These are phyloP conservation scores for Xiphydria camelus DNA, from an alignment of 2,888 invertebrate genomes.

Conservation along the genomic window DNA sequence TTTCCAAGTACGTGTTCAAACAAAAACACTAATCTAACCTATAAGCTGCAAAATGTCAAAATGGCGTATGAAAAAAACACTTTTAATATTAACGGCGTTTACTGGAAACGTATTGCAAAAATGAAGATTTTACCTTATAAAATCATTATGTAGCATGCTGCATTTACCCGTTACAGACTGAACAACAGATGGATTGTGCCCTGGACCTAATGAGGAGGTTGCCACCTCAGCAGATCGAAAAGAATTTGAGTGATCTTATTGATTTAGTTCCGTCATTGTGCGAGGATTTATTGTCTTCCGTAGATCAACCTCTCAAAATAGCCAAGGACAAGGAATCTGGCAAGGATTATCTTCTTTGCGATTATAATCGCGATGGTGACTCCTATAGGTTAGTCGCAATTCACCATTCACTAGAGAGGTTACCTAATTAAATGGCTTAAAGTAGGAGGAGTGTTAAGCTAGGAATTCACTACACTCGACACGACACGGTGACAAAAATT, in stretches of 20 bases:
- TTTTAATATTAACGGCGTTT: constrained; percentile 6
- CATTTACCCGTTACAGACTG: constrained; percentile 76
- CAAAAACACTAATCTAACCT: constrained; percentile 46
- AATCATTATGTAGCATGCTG: too few relatives aligned
- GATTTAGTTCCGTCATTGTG: constrained; percentile 94
- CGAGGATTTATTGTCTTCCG: constrained; percentile 95
- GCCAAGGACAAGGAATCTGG: constrained; percentile 93
- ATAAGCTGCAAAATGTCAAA: constrained; percentile 40
- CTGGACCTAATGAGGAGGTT: constrained; percentile 97
- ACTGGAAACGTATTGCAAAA: too few relatives aligned
- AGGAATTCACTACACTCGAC: too few relatives aligned
- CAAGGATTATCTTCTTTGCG: constrained; percentile 96
- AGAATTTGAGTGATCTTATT: constrained; percentile 96
- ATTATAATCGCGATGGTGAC: constrained; percentile 99
- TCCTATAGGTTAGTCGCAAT: constrained; percentile 75
- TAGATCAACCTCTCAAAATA: constrained; percentile 98
- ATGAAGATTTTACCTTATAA: too few relatives aligned
- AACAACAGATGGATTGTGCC: constrained; percentile 98
- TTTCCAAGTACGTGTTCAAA: too few relatives aligned
- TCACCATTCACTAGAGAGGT: too few relatives aligned
- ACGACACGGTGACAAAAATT: too few relatives aligned
- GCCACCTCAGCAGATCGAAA: constrained; percentile 99
- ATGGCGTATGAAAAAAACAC: constrained; percentile 38
- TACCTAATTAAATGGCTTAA: too few relatives aligned
- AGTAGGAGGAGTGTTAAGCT: too few relatives aligned